Evolutionary conservation across 2,888 invertebrate genomes (phyloP).

Genomic region (Pseudococcus longispinus): DNA sequence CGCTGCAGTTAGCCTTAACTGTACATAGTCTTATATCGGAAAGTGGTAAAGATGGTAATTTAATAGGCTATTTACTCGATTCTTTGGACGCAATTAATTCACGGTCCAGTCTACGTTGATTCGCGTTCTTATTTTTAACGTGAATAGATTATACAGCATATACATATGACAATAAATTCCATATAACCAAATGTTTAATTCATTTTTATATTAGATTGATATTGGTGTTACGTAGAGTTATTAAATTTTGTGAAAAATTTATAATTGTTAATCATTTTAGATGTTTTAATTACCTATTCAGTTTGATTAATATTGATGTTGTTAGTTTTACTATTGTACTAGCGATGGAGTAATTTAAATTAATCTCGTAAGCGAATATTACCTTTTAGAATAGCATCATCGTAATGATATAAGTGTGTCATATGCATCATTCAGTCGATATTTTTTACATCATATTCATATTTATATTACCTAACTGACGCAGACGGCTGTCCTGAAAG

Average conservation of each 20-base stretch:
- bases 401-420: not conserved
- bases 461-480: not conserved
- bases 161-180: conserved; percentile 33
- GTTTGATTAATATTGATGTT: not conserved
- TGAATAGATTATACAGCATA: not conserved
- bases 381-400: conserved; percentile 1
- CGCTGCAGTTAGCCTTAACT: conserved; percentile 45
- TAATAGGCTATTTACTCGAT: conserved; percentile 43
- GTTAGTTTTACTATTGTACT: not conserved
- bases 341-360: not conserved
- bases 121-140: not conserved
- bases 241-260: not conserved
- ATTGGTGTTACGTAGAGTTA: conserved; percentile 30
- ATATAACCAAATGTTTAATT: conserved; percentile 40
- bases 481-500: not conserved
- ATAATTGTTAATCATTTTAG: conserved; percentile 29
- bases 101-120: conserved; percentile 13
- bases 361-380: conserved; percentile 2
- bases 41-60: conserved; percentile 51
- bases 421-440: not conserved
- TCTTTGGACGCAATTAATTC: conserved; percentile 47
- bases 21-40: conserved; percentile 34
- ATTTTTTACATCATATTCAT: not conserved
- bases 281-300: not conserved
- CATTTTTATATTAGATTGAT: conserved; percentile 19